Conservation (phyloP, 2,113 vertebrate genomes). For the Numida meleagris region DNA sequence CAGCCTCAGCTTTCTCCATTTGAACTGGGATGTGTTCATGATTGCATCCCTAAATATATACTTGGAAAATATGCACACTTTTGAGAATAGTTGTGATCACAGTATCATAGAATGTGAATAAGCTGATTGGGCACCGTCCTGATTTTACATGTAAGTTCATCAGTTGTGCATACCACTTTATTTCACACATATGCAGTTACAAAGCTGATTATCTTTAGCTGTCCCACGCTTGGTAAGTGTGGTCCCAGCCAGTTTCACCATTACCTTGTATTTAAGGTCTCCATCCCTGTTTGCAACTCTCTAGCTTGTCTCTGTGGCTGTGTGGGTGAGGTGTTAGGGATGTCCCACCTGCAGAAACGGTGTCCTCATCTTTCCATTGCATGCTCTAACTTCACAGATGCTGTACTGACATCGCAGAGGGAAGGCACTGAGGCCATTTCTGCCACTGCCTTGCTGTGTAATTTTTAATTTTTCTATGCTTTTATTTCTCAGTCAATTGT, state of each 20-base stretch:
- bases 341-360: neutral
- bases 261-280: neutral
- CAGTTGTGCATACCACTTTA: neutral
- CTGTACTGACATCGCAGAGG: neutral
- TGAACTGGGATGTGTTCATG: neutral
- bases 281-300: neutral
- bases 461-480: neutral
- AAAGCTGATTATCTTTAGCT: neutral
- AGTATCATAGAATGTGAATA: neutral
- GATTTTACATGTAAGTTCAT: neutral
- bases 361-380: neutral
- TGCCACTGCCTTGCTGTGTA: neutral
- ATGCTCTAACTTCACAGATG: neutral
- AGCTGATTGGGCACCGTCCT: neutral
- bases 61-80: neutral
- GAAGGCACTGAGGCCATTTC: neutral
- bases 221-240: neutral
- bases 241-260: neutral
- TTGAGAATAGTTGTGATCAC: neutral
- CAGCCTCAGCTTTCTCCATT: conserved; percentile 3
- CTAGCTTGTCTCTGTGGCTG: neutral
- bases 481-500: neutral
- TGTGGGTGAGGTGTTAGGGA: neutral
- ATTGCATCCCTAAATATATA: neutral
- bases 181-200: neutral